Base-by-base conservation (phyloP, 23 tunicate genomes). In the Styela clava region DNA sequence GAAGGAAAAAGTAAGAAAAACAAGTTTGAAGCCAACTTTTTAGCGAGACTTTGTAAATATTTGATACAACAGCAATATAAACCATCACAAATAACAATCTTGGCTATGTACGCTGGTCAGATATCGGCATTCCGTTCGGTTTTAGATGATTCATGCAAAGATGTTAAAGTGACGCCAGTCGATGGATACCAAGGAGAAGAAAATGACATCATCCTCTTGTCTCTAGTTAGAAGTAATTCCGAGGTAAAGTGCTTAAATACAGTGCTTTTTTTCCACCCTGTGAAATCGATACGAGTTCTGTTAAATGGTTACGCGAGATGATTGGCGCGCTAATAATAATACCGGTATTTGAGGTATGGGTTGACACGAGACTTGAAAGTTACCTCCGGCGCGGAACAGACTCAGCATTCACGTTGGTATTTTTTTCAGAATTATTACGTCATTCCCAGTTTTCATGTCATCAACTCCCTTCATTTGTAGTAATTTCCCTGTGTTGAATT, bases 141-240 rank as follows among this genome's bases (percentile, higher is more conserved):
- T 3, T 29, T 77, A 76, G 33, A 51, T 37, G 78, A 23, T 28
- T 62, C 64, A 19, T 31, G 64, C 24, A 33, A 35, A 23, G 44
- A 33, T 16, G 80, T 81, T 61, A 85, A 67, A 24, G 80, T 86
- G 2, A 78, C 89, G 23, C 79, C 89, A 7, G 89, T 86, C 18
- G 89, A 86, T 56, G 80, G 80, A 24, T 86, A 68, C 62, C 89
- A 86, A 68, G 89, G 89, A 65, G 89, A 86, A 61, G 89, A 86
- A 69, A 86, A 86, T 33, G 89, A 86, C 85, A 81, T 86, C 80
- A 86, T 86, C 9, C 56, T 86, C 1, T 78, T 86, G 20, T 86
- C 89, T 3, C 85, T 86, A 24, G 89, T 86, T 9, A 70, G 89
- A 35, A 86, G 89, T 74, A 86, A 86, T 61, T 72, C 69, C 24